These are phyloP conservation scores for Nesoenas mayeri DNA, from an alignment of 2,113 vertebrate genomes.

Conservation along the genomic window DNA sequence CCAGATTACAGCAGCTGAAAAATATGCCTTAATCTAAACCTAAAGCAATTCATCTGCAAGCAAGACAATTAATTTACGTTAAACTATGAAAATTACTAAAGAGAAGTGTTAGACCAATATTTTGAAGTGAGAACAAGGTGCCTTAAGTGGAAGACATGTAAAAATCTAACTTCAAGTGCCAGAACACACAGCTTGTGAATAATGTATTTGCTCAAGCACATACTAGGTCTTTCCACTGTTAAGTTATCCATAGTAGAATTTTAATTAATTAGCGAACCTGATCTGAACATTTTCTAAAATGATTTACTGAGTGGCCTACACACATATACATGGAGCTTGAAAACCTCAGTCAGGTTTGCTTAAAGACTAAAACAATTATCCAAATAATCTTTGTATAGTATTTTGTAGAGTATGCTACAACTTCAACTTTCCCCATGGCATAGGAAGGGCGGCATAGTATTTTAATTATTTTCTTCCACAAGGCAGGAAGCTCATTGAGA, in stretches of 20 bases:
- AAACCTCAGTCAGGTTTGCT: not conserved
- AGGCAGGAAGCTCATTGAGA: slow-evolving; percentile 51
- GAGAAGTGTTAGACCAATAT: slow-evolving; percentile 36
- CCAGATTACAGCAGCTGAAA: not conserved
- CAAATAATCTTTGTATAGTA: not conserved
- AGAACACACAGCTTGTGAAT: slow-evolving; percentile 8
- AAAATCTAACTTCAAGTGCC: slow-evolving; percentile 36
- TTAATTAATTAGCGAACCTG: not conserved
- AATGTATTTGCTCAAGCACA: not conserved
- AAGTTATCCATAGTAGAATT: not conserved
- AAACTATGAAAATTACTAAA: not conserved
- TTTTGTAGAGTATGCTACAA: not conserved
- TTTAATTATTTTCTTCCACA: slow-evolving; percentile 59
- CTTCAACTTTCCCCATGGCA: slow-evolving; percentile 32
- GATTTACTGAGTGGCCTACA: not conserved
- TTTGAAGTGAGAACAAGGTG: slow-evolving; percentile 38
- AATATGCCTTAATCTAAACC: not conserved
- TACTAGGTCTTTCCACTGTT: not conserved
- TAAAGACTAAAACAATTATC: not conserved
- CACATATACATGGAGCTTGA: not conserved
- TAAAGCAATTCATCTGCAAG: not conserved
- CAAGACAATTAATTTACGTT: not conserved
- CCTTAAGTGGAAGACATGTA: slow-evolving; percentile 29
- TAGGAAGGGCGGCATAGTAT: slow-evolving; percentile 8
- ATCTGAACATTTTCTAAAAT: not conserved